Evolutionary conservation across 92 coral and sea anemone genomes (phyloP).

Genomic region (Actinernus sp.): DNA sequence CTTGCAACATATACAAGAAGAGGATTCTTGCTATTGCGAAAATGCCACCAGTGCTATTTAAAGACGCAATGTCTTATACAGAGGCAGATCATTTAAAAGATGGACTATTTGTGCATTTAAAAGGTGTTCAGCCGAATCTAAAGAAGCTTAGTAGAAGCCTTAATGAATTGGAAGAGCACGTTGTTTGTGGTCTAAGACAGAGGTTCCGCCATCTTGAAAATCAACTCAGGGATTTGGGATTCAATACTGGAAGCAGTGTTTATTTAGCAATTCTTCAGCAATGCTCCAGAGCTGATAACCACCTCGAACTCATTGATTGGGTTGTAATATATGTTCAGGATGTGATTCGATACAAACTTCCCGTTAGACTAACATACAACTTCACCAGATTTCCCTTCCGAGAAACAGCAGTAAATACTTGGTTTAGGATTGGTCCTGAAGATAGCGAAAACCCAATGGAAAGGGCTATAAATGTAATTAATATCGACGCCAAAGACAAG

Average conservation of each 20-base stretch:
- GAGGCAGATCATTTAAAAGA: too few relatives aligned
- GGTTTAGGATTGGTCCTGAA: background rate
- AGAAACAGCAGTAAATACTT: background rate
- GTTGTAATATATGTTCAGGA: conserved; percentile 7
- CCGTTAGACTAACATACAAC: background rate
- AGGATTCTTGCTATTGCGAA: too few relatives aligned
- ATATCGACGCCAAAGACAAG: conserved; percentile 1
- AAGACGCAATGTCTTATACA: too few relatives aligned
- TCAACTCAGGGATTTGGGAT: background rate
- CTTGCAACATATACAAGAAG: too few relatives aligned
- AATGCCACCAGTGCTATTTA: too few relatives aligned
- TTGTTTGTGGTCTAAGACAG: too few relatives aligned
- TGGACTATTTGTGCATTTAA: too few relatives aligned
- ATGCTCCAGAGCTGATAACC: conserved; percentile 2
- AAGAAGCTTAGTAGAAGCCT: too few relatives aligned
- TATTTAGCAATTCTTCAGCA: background rate
- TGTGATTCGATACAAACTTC: background rate
- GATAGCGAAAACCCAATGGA: background rate
- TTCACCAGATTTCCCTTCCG: conserved; percentile 5
- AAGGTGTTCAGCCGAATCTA: too few relatives aligned
- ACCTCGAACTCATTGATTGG: conserved; percentile 5
- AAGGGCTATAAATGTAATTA: background rate
- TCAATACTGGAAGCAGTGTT: background rate
- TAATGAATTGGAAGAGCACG: too few relatives aligned
- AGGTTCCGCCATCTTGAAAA: too few relatives aligned